Evolutionary conservation across 2,797 vertebrate genomes (phyloP).

Genomic region (Phoxinus dragarum): DNA sequence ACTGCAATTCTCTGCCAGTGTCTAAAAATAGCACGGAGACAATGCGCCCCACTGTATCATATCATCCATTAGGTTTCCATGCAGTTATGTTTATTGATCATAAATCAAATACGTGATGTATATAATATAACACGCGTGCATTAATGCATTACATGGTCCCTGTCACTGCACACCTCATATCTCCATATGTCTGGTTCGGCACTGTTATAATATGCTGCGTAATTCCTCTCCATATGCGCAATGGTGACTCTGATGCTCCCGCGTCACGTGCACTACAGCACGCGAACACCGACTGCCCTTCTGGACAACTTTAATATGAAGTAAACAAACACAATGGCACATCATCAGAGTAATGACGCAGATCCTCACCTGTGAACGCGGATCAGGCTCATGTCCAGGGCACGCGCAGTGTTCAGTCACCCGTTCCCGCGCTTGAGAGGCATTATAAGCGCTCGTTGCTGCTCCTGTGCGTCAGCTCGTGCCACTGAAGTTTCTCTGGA

Average conservation of each 20-base stretch:
- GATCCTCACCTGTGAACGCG: conserved; percentile 34
- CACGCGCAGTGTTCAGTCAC: background rate
- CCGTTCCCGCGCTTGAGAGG: background rate
- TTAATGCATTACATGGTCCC: background rate
- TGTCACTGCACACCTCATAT: background rate
- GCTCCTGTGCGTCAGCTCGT: background rate
- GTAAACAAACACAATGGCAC: background rate
- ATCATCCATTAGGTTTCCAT: background rate
- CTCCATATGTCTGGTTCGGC: background rate
- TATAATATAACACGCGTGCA: too few relatives aligned
- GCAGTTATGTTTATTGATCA: background rate
- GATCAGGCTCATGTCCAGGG: background rate
- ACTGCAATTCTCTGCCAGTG: conserved; percentile 67
- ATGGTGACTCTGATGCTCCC: background rate
- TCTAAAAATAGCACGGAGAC: conserved; percentile 76
- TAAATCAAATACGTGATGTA: too few relatives aligned
- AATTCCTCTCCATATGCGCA: background rate
- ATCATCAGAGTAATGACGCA: background rate
- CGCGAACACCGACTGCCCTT: background rate
- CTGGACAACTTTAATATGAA: background rate
- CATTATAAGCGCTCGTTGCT: background rate
- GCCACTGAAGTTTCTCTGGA: background rate
- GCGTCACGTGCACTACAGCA: background rate
- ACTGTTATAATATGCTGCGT: background rate
- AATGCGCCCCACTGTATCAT: conserved; percentile 24